Percentiles rank a stretch among this genome's conserved stretches.
phyloP scores from a whole-genome alignment of 1,140 invertebrate species.

The Neodiprion virginianus region DNA sequence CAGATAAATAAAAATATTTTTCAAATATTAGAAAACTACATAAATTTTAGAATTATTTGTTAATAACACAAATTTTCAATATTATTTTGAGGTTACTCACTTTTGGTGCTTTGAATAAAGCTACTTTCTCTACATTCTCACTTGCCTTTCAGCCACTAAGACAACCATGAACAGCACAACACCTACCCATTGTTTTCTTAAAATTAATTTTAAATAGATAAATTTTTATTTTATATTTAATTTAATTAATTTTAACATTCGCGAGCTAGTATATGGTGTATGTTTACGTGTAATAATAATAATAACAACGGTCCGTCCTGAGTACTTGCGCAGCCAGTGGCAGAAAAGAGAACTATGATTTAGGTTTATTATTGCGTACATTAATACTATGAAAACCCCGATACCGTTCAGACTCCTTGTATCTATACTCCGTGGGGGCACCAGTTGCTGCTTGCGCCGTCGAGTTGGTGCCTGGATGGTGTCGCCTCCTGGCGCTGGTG shows the following conservation, averaged over 20 bases:
- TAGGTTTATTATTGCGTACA: slow-evolving; percentile 10
- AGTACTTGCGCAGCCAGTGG: slow-evolving; percentile 12
- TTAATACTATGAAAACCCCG: no score
- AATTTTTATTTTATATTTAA: slow-evolving; percentile 16
- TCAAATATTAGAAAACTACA: neutral
- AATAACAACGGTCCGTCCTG: slow-evolving; percentile 1
- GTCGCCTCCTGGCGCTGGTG: no score
- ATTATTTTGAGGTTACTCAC: slow-evolving; percentile 17
- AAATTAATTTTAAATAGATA: neutral
- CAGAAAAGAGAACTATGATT: slow-evolving; percentile 12
- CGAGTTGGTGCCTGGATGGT: no score
- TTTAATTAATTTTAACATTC: neutral
- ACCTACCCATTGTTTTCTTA: slow-evolving; percentile 11
- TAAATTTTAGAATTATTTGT: neutral
- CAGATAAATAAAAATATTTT: slow-evolving; percentile 6
- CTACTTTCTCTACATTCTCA: neutral
- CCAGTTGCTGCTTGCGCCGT: no score
- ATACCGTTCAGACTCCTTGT: no score
- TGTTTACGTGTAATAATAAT: slow-evolving; percentile 9
- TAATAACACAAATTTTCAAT: slow-evolving; percentile 10
- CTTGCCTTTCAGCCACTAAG: slow-evolving; percentile 14
- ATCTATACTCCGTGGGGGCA: no score
- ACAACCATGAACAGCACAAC: slow-evolving; percentile 15
- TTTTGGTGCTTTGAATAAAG: slow-evolving; percentile 18
- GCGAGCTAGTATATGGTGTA: neutral